Percentiles rank a stretch among this genome's conserved stretches.
Conservation (phyloP, 2,113 vertebrate species). For the Oreochromis tanganicae region DNA sequence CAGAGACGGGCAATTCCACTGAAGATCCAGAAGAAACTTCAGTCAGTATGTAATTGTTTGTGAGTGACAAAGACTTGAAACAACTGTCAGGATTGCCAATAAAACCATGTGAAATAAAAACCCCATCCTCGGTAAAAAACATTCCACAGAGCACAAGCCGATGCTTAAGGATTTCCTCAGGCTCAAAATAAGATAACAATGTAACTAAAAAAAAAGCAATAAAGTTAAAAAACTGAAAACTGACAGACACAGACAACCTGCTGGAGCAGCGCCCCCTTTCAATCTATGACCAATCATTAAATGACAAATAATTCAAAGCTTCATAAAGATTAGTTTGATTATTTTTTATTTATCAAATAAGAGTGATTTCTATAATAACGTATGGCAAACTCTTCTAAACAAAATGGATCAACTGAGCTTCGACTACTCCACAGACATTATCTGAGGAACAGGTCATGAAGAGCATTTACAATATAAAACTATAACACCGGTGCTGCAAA, state of each 20-base stretch:
- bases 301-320: neutral
- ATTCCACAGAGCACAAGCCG: neutral
- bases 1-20: neutral
- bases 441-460: neutral
- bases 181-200: neutral
- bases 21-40: neutral
- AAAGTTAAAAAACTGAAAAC: neutral
- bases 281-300: neutral
- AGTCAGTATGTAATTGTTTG: neutral
- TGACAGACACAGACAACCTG: neutral
- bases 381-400: neutral
- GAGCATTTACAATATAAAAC: neutral
- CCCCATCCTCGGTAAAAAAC: neutral
- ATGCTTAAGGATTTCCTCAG: neutral
- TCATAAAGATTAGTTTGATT: neutral
- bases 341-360: neutral
- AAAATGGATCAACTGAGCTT: neutral
- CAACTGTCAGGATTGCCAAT: neutral
- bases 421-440: neutral
- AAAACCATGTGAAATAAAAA: neutral
- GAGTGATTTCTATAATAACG: neutral
- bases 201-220: neutral
- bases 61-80: neutral
- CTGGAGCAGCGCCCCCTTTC: neutral
- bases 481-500: neutral